Evolutionary conservation across 2,888 invertebrate genomes (phyloP), one percentile per base, ranked within the genome.

Genomic region (Chalcosyrphus nemorum): DNA sequence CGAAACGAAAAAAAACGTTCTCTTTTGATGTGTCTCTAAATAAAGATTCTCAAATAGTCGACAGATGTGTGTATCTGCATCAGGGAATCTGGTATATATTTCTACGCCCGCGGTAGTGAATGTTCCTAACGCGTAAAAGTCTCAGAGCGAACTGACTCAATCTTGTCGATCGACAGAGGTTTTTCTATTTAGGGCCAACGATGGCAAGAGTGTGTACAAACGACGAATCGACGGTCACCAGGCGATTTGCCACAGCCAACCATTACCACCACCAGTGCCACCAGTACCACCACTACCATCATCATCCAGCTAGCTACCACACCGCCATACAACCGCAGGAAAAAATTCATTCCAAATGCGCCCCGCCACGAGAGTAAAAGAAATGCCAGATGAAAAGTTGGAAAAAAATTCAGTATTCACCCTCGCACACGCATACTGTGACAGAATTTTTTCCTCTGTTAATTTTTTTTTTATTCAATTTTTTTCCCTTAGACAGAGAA

Each of bases 91-190:
- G 15, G 15, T 71, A 54, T 45, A n/a, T n/a, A n/a, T n/a, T n/a
- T 45, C 32, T 43, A 2, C 3, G 32, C 54, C 52, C 72, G 66
- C 74, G 47, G 13, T 81, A 27, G 32, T 21, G 24, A 66, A 32
- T 59, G 81, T 91, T 89, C 89, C 89, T 88, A 88, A 88, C 90
- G 89, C 90, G 89, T 88, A 90, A 90, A 91, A 90, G 91, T 91
- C 91, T 90, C 89, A 90, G 88, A 89, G 89, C 90, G 89, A 92
- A 92, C 92, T 92, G 91, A 90, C 89, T 90, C 89, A 89, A 89
- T 88, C 89, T 88, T 88, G 87, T 81, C 89, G 90, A 90, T 91
- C 91, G 89, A 89, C 90, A 89, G 81, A 89, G 89, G 90, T 91
- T 91, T 91, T 90, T 91, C 86, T 81, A 86, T 85, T 90, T 90